Evolutionary conservation across 2,797 vertebrate genomes (phyloP).

Genomic region (Catamblyrhynchus diadema): DNA sequence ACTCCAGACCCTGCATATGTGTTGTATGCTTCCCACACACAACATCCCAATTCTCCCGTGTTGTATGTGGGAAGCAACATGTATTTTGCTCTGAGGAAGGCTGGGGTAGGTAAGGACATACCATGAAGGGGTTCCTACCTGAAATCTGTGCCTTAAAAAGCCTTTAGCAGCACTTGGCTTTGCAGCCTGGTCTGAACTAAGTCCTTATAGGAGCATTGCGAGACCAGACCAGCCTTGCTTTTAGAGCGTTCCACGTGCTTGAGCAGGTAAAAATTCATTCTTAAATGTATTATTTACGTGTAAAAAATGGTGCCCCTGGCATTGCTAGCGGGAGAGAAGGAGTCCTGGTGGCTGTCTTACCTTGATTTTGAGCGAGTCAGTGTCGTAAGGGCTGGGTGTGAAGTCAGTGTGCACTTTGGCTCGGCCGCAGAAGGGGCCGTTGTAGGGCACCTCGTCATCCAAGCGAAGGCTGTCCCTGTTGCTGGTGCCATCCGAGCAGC

Average conservation of each 20-base stretch:
- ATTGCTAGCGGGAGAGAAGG: background rate
- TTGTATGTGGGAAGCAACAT: background rate
- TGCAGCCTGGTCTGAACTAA: background rate
- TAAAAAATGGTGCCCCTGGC: background rate
- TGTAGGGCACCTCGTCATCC: constrained; percentile 81
- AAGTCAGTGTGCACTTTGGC: constrained; percentile 92
- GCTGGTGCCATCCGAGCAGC: constrained; percentile 86
- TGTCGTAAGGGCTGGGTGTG: constrained; percentile 93
- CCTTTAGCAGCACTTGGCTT: background rate
- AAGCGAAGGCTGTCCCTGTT: constrained; percentile 88
- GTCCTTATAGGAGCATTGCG: background rate
- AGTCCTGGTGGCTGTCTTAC: constrained; percentile 54
- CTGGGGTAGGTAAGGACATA: background rate
- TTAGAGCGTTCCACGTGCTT: accelerated
- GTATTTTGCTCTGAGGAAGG: background rate
- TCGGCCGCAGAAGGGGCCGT: constrained; percentile 84
- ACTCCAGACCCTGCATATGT: background rate
- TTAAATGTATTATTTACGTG: background rate
- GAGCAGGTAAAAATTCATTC: background rate
- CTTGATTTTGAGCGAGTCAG: constrained; percentile 92
- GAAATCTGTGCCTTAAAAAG: background rate
- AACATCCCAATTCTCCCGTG: no score
- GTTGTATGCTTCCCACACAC: no score
- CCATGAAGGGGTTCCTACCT: background rate
- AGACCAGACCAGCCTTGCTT: background rate